A percentile compares a stretch with the other conserved stretches of the same genome.
Conservation (phyloP, 2,113 vertebrate genomes). For the Chaetodon auriga region DNA sequence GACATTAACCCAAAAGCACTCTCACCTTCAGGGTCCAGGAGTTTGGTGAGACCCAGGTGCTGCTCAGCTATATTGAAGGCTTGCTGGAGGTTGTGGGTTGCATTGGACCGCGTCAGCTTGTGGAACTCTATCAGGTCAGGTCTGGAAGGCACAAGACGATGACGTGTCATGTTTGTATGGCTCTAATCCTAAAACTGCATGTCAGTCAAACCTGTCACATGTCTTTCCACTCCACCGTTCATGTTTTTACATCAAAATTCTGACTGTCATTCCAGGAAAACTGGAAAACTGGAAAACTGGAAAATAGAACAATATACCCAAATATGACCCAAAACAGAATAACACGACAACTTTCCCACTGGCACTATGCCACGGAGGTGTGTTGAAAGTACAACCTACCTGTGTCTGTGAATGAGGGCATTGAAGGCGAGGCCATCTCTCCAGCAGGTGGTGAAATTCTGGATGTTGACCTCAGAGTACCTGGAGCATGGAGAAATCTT, state of each 20-base stretch:
- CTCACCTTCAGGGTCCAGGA: conserved; percentile 94
- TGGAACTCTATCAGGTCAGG: conserved; percentile 94
- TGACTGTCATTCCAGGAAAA: background rate
- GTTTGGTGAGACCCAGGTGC: conserved; percentile 92
- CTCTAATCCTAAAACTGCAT: background rate
- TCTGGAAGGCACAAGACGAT: conserved; percentile 72
- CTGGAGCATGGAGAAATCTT: conserved; percentile 72
- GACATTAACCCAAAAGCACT: background rate
- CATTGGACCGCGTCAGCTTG: conserved; percentile 94
- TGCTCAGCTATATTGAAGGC: conserved; percentile 95
- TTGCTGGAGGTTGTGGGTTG: conserved; percentile 94
- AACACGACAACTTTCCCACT: background rate
- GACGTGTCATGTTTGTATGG: background rate
- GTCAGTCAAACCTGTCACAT: background rate
- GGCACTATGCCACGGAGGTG: background rate
- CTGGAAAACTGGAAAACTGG: background rate
- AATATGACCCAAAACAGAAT: background rate
- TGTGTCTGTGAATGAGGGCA: conserved; percentile 95
- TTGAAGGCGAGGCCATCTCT: conserved; percentile 95
- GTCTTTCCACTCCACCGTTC: background rate
- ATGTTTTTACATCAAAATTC: background rate
- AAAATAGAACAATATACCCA: background rate
- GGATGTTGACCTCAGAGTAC: conserved; percentile 95
- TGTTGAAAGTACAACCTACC: conserved; percentile 75
- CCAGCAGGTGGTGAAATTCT: conserved; percentile 98